A percentile compares a stretch with the other conserved stretches of the same genome.
phyloP scores from a whole-genome alignment of 1,140 invertebrate species.

The Caerostris darwini region DNA sequence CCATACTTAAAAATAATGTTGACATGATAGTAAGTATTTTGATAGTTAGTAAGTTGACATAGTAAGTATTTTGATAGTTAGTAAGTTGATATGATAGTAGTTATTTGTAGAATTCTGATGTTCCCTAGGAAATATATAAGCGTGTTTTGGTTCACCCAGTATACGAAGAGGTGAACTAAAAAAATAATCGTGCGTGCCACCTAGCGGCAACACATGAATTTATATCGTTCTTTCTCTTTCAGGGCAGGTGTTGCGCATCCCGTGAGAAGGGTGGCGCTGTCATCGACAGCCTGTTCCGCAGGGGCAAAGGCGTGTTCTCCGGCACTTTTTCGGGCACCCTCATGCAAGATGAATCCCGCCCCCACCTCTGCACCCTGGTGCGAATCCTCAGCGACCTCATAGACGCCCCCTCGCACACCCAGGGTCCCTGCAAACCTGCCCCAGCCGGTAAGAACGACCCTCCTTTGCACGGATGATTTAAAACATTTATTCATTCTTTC shows the following conservation, averaged over 20 bases:
- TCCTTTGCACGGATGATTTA: background rate
- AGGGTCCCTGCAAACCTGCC: background rate
- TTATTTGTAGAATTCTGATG: too few species aligned
- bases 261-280: constrained; percentile 89
- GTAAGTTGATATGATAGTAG: too few species aligned
- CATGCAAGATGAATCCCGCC: constrained; percentile 92
- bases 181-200: too few species aligned
- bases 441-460: background rate
- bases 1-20: too few species aligned
- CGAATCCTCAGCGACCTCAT: constrained; percentile 97
- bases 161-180: too few species aligned
- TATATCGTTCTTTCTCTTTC: constrained; percentile 21
- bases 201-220: too few species aligned
- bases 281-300: constrained; percentile 95
- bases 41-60: too few species aligned
- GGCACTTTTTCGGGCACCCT: constrained; percentile 84
- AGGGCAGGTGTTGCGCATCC: constrained; percentile 80
- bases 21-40: too few species aligned
- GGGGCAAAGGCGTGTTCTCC: constrained; percentile 90
- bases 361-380: constrained; percentile 96
- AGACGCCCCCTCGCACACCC: constrained; percentile 88
- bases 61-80: too few species aligned
- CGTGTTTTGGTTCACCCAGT: too few species aligned
- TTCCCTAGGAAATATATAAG: too few species aligned
- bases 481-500: background rate